These are phyloP conservation scores for Yponomeuta cagnagella DNA, from an alignment of 2,888 invertebrate genomes.

Conservation along the genomic window DNA sequence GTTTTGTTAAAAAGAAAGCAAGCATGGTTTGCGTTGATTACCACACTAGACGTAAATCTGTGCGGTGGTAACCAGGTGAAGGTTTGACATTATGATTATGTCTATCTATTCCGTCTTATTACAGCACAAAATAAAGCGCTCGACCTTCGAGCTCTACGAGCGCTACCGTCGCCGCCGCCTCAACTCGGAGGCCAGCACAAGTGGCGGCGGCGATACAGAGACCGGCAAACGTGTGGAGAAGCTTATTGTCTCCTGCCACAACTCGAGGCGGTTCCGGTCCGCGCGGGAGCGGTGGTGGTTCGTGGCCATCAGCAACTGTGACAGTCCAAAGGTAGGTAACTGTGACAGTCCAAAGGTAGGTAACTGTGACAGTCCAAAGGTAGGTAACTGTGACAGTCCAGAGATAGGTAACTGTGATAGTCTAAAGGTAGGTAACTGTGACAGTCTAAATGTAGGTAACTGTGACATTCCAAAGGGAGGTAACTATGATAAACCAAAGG, in stretches of 20 bases:
- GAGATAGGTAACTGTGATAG: constrained; percentile 78
- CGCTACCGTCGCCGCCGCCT: constrained; percentile 47
- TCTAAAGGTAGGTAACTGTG: constrained; percentile 77
- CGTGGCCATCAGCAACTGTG: constrained; percentile 89
- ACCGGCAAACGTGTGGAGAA: constrained; percentile 34
- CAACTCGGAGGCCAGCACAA: constrained; percentile 36
- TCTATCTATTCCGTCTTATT: constrained; percentile 9
- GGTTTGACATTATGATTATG: too few relatives aligned
- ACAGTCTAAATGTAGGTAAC: constrained; percentile 72
- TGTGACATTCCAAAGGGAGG: constrained; percentile 71
- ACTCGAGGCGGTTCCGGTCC: constrained; percentile 83
- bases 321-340: constrained; percentile 73
- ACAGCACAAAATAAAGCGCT: constrained; percentile 63
- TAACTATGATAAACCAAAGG: constrained; percentile 66
- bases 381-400: constrained; percentile 78
- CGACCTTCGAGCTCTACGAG: constrained; percentile 49
- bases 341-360: constrained; percentile 31
- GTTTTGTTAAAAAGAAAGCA: too few relatives aligned
- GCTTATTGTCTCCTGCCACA: constrained; percentile 76
- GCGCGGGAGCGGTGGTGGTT: constrained; percentile 96
- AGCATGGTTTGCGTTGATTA: too few relatives aligned
- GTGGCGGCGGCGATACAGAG: constrained; percentile 22
- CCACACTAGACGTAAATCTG: too few relatives aligned
- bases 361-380: constrained; percentile 76
- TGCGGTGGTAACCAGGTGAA: too few relatives aligned